phyloP scores from a whole-genome alignment of 2,888 invertebrate genomes.

The Cylindroiulus punctatus region DNA sequence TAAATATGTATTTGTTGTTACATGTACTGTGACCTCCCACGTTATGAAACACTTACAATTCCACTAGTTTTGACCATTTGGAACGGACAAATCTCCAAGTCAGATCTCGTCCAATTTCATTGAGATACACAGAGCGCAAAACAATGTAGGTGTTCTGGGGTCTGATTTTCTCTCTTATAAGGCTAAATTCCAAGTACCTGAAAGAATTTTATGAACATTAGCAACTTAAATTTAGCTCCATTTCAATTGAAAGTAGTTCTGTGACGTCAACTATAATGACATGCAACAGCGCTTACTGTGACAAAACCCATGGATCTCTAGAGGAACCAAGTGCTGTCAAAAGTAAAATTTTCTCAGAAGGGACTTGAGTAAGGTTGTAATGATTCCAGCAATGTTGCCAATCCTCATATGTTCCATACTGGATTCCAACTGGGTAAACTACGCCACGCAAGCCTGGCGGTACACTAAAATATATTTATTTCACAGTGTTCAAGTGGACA shows the following conservation, averaged over 20 bases:
- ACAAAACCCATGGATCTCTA: slow-evolving; percentile 62
- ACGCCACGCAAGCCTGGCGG: slow-evolving; percentile 80
- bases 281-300: slow-evolving; percentile 63
- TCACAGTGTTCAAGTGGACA: neutral
- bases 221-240: neutral
- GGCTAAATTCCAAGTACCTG: slow-evolving; percentile 78
- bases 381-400: slow-evolving; percentile 65
- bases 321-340: slow-evolving; percentile 63
- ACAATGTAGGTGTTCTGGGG: slow-evolving; percentile 78
- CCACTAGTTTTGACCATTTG: slow-evolving; percentile 74
- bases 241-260: slow-evolving; percentile 53
- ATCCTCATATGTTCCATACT: slow-evolving; percentile 63
- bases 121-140: slow-evolving; percentile 76
- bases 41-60: slow-evolving; percentile 62
- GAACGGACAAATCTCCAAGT: slow-evolving; percentile 80
- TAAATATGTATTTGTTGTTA: neutral
- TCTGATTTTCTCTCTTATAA: slow-evolving; percentile 76
- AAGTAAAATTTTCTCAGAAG: slow-evolving; percentile 64
- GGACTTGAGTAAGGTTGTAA: slow-evolving; percentile 62
- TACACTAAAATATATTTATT: slow-evolving; percentile 63
- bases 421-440: slow-evolving; percentile 72
- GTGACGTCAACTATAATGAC: slow-evolving; percentile 56
- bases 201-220: slow-evolving; percentile 46
- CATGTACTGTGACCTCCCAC: neutral
- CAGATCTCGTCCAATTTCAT: slow-evolving; percentile 76